Evolutionary conservation across 23 tunicate species (phyloP), one percentile per base, ranked within the genome.

Genomic region (Ciona savignyi): DNA sequence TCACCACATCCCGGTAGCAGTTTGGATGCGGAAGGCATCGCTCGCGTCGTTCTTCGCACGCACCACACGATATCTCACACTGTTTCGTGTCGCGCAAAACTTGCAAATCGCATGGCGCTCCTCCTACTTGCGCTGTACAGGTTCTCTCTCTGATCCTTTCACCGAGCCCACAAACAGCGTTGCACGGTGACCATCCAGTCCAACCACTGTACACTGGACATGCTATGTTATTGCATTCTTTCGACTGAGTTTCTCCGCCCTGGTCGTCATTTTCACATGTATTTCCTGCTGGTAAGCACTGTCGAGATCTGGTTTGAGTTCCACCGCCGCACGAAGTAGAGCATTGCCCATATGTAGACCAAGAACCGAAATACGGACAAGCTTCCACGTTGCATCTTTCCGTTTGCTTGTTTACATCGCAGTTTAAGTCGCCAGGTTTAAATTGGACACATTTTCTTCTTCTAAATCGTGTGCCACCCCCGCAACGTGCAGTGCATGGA

Each of bases 401-500:
- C 15, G 34, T 30, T n/a, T 69, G 51, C 27, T 29, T 20, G 28
- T 19, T 28, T 51, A 4, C 51, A 15, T 34, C 33, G 23, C 4
- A 49, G 21, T 51, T 31, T 0, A 1, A 20, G 32, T 69, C 35
- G 24, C 33, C 21, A 28, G 32, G 25, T 42, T 15, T 9, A n/a
- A 31, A 69, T 22, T 49, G 1, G 20, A 69, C 73, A 23, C 73
- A 69, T 31, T 28, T 48, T 31, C 73, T 34, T 3, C 33, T 32
- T 32, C 73, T 69, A 28, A 27, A 31, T 4, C 73, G 42, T 30
- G 26, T 34, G 6, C 73, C 73, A 15, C 73, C 73, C 6, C 73
- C 73, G 33, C 73, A 69, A 3, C 42, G 6, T 1, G 51, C 73
- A 3, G 73, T 31, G 23, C 73, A 69, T 29, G 32, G 49, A 25